A percentile compares a stretch with the other conserved stretches of the same genome.
Evolutionary conservation across 1,140 invertebrate genomes (phyloP).

Genomic region (Micrasema longulum): DNA sequence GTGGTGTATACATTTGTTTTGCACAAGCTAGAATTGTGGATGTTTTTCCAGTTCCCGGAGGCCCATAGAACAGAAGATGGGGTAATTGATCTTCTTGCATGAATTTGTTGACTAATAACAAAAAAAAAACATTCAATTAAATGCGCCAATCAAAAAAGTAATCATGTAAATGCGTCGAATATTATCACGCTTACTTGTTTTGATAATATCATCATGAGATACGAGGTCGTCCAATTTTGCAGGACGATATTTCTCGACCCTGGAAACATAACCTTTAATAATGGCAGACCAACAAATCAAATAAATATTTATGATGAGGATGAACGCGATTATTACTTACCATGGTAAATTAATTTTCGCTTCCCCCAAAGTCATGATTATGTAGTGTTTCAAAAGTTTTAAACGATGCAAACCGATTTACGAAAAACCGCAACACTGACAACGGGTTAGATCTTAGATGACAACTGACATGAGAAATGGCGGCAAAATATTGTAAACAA

Average conservation of each 20-base stretch:
- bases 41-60: slow-evolving; percentile 98
- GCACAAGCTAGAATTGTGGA: slow-evolving; percentile 98
- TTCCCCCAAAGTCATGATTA: slow-evolving; percentile 60
- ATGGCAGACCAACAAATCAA: neutral
- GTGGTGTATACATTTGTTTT: slow-evolving; percentile 89
- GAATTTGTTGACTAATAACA: slow-evolving; percentile 88
- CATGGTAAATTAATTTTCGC: slow-evolving; percentile 68
- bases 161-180: neutral
- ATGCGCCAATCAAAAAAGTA: too few species aligned
- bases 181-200: slow-evolving; percentile 83
- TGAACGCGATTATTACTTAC: slow-evolving; percentile 57
- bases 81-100: slow-evolving; percentile 93
- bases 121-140: neutral
- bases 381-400: neutral
- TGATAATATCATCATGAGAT: slow-evolving; percentile 97
- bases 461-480: slow-evolving; percentile 39
- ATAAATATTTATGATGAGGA: neutral
- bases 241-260: slow-evolving; percentile 99
- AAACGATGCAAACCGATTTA: too few species aligned
- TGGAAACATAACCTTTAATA: slow-evolving; percentile 61
- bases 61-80: slow-evolving; percentile 98
- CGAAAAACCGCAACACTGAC: too few species aligned
- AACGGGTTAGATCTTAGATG: neutral
- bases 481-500: slow-evolving; percentile 12
- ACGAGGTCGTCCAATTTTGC: slow-evolving; percentile 91